Evolutionary conservation across 1,140 invertebrate species (phyloP).

Genomic region (Halyomorpha halys): DNA sequence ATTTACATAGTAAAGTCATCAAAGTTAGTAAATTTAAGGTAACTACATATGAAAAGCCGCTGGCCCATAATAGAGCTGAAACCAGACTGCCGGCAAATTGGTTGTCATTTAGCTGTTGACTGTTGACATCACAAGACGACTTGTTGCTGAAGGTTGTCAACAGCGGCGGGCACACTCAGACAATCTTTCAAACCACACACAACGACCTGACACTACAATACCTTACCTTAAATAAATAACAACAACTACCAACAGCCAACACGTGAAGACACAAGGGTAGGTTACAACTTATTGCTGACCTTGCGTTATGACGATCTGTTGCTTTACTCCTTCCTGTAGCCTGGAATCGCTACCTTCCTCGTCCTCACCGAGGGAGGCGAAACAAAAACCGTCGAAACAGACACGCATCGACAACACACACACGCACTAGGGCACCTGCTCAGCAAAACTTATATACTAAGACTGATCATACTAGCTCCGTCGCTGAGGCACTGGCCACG

Average conservation of each 20-base stretch:
- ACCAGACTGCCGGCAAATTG: too few species aligned
- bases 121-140: too few species aligned
- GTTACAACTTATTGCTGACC: slow-evolving; percentile 22
- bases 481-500: slow-evolving; percentile 16
- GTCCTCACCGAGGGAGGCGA: slow-evolving; percentile 64
- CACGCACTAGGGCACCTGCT: not conserved
- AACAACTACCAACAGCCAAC: not conserved
- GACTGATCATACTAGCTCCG: slow-evolving; percentile 19
- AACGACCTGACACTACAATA: slow-evolving; percentile 25
- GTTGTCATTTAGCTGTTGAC: too few species aligned
- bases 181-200: slow-evolving; percentile 22
- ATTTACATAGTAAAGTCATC: too few species aligned
- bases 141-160: too few species aligned
- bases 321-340: slow-evolving; percentile 1
- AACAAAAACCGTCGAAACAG: slow-evolving; percentile 75
- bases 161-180: slow-evolving; percentile 8
- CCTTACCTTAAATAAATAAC: too few species aligned
- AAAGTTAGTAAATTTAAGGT: too few species aligned
- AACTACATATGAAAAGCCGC: too few species aligned
- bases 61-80: too few species aligned
- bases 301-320: not conserved
- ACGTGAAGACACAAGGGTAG: slow-evolving; percentile 23
- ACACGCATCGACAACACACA: slow-evolving; percentile 52
- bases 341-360: slow-evolving; percentile 42
- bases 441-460: not conserved